phyloP scores from a whole-genome alignment of 2,888 invertebrate genomes.

The Melanotus villosus region DNA sequence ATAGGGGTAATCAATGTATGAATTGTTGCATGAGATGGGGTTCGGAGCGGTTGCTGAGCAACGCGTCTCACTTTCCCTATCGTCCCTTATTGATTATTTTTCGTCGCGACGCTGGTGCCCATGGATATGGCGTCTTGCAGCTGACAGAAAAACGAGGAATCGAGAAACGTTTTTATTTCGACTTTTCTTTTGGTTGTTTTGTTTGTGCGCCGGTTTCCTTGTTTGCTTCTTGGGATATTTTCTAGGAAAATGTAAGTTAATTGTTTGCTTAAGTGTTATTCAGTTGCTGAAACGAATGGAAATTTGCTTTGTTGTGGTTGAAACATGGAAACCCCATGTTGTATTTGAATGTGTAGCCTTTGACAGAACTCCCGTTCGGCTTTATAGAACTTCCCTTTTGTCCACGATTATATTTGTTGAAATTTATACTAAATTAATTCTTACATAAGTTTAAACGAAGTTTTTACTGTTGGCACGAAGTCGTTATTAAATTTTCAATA shows the following conservation, averaged over 20 bases:
- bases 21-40: conserved; percentile 50
- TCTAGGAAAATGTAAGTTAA: conserved; percentile 61
- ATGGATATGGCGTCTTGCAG: conserved; percentile 67
- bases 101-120: conserved; percentile 66
- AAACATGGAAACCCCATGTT: conserved; percentile 45
- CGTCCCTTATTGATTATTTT: conserved; percentile 69
- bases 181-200: conserved; percentile 58
- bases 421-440: neutral
- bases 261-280: conserved; percentile 23
- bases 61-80: conserved; percentile 67
- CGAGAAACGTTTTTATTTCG: conserved; percentile 55
- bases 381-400: conserved; percentile 3
- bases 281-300: conserved; percentile 9
- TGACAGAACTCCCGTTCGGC: conserved; percentile 6
- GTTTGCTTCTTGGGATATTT: conserved; percentile 56
- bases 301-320: conserved; percentile 45
- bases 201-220: conserved; percentile 56
- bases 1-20: conserved; percentile 27
- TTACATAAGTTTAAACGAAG: neutral
- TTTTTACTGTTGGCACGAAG: neutral
- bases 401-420: neutral
- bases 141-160: conserved; percentile 64
- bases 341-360: conserved; percentile 29
- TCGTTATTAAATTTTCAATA: neutral
- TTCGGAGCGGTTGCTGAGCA: conserved; percentile 62